phyloP scores from a whole-genome alignment of 2,888 invertebrate species.

The Agrotis clavis region DNA sequence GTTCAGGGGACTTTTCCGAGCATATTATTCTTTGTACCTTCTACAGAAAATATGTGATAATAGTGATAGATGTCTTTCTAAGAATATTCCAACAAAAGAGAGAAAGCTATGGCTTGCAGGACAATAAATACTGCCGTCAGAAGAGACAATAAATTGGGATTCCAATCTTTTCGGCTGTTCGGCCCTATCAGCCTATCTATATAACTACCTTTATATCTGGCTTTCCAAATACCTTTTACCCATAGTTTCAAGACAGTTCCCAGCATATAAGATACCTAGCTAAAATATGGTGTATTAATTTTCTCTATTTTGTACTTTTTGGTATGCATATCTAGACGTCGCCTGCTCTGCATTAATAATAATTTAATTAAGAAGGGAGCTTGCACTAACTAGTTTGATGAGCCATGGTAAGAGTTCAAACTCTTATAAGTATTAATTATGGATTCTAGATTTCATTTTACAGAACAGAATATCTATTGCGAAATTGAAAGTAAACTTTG shows the following conservation, averaged over 20 bases:
- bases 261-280: background rate
- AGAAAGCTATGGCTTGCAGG: slow-evolving; percentile 38
- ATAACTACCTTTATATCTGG: slow-evolving; percentile 19
- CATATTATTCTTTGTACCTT: slow-evolving; percentile 34
- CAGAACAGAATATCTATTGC: no score
- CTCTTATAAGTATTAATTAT: background rate
- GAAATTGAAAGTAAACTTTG: background rate
- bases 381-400: slow-evolving; percentile 19
- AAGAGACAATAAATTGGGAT: slow-evolving; percentile 57
- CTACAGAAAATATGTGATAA: slow-evolving; percentile 41
- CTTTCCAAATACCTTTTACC: slow-evolving; percentile 18
- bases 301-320: slow-evolving; percentile 9
- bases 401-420: background rate
- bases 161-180: slow-evolving; percentile 53
- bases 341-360: slow-evolving; percentile 19
- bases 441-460: background rate
- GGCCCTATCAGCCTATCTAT: slow-evolving; percentile 1
- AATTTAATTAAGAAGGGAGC: slow-evolving; percentile 3
- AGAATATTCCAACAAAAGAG: slow-evolving; percentile 59
- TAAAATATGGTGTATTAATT: slow-evolving; percentile 4
- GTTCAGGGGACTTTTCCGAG: slow-evolving; percentile 18
- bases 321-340: slow-evolving; percentile 15
- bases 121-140: slow-evolving; percentile 57
- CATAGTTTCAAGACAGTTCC: background rate
- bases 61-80: slow-evolving; percentile 39